Evolutionary conservation across 2,888 invertebrate genomes (phyloP).

Genomic region (Heteromurus nitidus): DNA sequence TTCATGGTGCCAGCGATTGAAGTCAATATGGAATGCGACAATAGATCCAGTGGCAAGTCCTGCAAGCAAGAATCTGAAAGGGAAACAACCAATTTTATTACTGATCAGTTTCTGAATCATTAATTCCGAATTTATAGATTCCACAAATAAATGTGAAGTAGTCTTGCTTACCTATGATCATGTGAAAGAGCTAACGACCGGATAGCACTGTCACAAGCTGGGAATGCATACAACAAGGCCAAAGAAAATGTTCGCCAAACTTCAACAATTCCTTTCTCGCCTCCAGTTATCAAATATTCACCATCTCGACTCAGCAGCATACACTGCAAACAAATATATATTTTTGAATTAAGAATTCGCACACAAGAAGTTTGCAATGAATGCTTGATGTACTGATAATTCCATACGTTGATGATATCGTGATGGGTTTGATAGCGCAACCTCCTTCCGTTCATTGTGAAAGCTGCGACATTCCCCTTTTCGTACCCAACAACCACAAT

Average conservation of each 20-base stretch:
- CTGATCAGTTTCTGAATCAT: not conserved
- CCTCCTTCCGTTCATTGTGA: constrained; percentile 94
- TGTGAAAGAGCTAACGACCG: constrained; percentile 95
- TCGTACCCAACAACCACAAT: constrained; percentile 96
- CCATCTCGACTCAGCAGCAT: constrained; percentile 96
- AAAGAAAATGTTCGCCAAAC: constrained; percentile 99
- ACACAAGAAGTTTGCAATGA: not conserved
- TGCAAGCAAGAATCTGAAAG: constrained; percentile 93
- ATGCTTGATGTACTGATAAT: too few relatives aligned
- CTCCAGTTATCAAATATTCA: constrained; percentile 98
- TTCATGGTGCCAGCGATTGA: constrained; percentile 98
- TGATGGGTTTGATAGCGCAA: constrained; percentile 93
- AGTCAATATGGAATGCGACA: constrained; percentile 99
- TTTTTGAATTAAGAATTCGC: not conserved
- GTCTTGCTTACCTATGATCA: constrained; percentile 95
- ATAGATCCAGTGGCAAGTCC: constrained; percentile 98
- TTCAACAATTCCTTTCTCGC: constrained; percentile 97
- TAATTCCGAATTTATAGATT: too few relatives aligned
- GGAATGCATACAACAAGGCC: constrained; percentile 97
- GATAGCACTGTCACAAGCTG: constrained; percentile 96
- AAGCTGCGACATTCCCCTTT: constrained; percentile 93
- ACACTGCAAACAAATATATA: constrained; percentile 80
- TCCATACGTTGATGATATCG: constrained; percentile 92
- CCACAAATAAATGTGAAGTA: too few relatives aligned
- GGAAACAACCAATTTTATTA: not conserved